phyloP scores from a whole-genome alignment of 2,888 invertebrate species.

The Diaphora mendica region DNA sequence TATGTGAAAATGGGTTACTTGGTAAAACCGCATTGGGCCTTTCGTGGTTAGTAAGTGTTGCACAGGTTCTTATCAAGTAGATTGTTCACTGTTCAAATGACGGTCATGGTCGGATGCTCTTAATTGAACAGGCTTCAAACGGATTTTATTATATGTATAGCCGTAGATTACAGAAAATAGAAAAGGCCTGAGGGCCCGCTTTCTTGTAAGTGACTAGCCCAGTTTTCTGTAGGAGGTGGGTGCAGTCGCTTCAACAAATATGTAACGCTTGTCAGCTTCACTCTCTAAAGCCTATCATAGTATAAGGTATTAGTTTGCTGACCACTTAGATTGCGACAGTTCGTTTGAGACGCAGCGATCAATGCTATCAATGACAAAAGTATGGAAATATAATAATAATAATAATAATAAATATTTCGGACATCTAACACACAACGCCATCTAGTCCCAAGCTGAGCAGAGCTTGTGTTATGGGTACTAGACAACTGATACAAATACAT shows the following conservation, averaged over 20 bases:
- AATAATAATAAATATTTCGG: no score
- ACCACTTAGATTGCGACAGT: background rate
- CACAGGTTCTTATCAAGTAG: constrained; percentile 60
- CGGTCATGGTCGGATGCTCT: constrained; percentile 62
- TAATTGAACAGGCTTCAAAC: constrained; percentile 74
- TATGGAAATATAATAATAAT: no score
- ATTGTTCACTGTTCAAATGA: constrained; percentile 62
- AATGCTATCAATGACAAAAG: background rate
- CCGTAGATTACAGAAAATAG: constrained; percentile 81
- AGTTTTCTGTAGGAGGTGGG: constrained; percentile 62
- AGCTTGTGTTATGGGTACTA: no score
- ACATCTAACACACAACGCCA: no score
- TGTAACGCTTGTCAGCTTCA: constrained; percentile 42
- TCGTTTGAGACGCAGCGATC: background rate
- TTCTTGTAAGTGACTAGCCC: constrained; percentile 72
- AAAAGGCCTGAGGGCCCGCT: constrained; percentile 81
- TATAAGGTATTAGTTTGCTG: background rate
- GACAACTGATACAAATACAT: no score
- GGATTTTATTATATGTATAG: constrained; percentile 75
- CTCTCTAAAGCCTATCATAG: constrained; percentile 7
- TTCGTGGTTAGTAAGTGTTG: constrained; percentile 29
- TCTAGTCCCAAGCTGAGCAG: no score
- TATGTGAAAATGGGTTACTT: constrained; percentile 10
- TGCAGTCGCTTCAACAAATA: constrained; percentile 56
- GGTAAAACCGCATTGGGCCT: constrained; percentile 23